Evolutionary conservation across 2,113 vertebrate species (phyloP).

Genomic region (Oenanthe melanoleuca): DNA sequence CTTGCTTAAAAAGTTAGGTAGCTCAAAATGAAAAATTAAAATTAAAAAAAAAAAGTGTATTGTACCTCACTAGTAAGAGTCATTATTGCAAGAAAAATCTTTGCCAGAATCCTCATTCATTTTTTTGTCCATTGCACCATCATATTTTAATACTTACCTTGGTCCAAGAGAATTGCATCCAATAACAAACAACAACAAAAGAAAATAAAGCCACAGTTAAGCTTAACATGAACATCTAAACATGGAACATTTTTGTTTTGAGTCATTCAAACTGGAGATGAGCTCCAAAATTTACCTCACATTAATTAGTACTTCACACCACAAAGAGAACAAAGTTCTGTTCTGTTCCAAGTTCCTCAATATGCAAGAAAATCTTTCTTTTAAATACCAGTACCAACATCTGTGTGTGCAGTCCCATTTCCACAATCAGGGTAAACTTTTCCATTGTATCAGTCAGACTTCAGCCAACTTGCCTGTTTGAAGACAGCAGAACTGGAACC

Average conservation of each 20-base stretch:
- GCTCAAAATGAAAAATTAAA: background rate
- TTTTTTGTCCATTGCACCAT: background rate
- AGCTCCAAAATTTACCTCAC: background rate
- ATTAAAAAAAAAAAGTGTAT: too few species aligned
- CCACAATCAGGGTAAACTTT: background rate
- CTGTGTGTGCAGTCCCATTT: background rate
- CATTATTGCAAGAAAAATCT: background rate
- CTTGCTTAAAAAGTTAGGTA: background rate
- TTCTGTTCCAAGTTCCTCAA: background rate
- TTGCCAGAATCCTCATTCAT: background rate
- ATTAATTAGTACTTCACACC: background rate
- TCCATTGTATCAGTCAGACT: background rate
- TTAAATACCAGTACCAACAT: background rate
- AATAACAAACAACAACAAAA: background rate
- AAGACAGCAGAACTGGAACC: background rate
- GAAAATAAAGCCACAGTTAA: background rate
- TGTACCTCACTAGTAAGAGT: background rate
- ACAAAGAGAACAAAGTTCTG: background rate
- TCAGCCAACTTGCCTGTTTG: background rate
- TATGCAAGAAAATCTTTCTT: background rate
- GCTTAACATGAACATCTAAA: background rate
- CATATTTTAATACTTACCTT: constrained; percentile 7
- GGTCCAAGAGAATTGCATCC: background rate
- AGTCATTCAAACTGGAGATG: background rate
- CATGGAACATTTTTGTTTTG: rapidly evolving